These are phyloP conservation scores for Rhopalosiphum maidis DNA, from an alignment of 1,140 invertebrate species.

Conservation along the genomic window DNA sequence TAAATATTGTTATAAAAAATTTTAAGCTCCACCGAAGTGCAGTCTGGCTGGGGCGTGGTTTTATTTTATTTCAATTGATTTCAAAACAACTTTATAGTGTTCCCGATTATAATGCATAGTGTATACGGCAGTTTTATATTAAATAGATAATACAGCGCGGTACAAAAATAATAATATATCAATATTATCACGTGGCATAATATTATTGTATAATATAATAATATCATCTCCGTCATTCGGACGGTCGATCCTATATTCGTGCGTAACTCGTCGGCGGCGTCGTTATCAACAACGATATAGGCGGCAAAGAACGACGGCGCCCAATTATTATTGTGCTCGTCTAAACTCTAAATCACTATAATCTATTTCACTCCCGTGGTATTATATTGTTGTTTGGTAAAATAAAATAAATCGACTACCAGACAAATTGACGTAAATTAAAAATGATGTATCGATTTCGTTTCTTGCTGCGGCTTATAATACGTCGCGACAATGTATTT, in stretches of 20 bases:
- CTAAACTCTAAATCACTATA: conserved; percentile 16
- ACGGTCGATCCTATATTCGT: not conserved
- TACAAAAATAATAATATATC: too few relatives aligned
- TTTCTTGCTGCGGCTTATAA: not conserved
- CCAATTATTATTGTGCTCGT: not conserved
- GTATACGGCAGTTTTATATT: too few relatives aligned
- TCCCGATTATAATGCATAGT: not conserved
- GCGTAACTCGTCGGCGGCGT: not conserved
- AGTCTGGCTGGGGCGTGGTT: not conserved
- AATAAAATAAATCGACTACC: conserved; percentile 1
- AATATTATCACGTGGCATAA: not conserved
- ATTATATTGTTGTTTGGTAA: not conserved
- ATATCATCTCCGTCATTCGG: not conserved
- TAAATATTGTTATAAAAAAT: not conserved
- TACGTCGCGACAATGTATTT: not conserved
- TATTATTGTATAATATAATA: not conserved
- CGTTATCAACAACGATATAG: not conserved
- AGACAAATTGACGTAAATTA: conserved; percentile 9
- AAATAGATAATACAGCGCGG: too few relatives aligned
- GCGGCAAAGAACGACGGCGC: not conserved
- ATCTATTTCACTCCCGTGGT: not conserved
- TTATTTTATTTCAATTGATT: not conserved
- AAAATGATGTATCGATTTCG: not conserved
- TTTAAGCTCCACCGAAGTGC: not conserved
- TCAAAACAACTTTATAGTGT: not conserved